Evolutionary conservation across 2,888 invertebrate genomes (phyloP), one percentile per base, ranked within the genome.

Genomic region (Caenorhabditis zanzibari): DNA sequence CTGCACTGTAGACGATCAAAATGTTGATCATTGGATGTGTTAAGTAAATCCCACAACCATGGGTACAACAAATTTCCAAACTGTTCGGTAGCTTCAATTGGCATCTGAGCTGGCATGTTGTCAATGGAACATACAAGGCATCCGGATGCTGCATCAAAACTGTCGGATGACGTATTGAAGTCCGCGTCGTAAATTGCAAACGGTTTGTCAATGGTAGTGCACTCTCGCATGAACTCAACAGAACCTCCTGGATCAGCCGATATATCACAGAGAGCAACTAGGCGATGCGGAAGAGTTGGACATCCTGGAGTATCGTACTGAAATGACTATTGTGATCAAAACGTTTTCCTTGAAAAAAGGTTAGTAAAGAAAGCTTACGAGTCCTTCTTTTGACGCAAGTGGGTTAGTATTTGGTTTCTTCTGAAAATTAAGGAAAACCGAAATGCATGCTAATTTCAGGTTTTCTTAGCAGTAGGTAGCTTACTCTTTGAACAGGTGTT

Each of bases 141-240:
- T 24, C 99, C 99, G 0, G 89, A 88, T 5, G 89, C 83, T 7
- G 87, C 74, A 84, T 90, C 90, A 71, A 92, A 92, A 19, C 91
- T 90, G 82, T 97, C 97, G 0, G 96, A 96, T 90, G 97, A 97
- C 93, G 97, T 97, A 93, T 99, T 98, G 82, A 97, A 95, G 93
- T 99, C 97, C 7, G 99, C 98, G 92, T 99, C 98, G 92, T 99
- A 99, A n/a, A 99, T 94, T 92, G 97, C 97, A 93, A 99, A 99
- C 0, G 99, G 99, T 2, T 96, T 97, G 92, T 99, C 99, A 81
- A 99, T 99, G 0, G 98, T 99, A 0, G 99, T 99, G 93, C 98
- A 99, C 92, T 98, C 98, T 91, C 97, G 97, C 98, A 99, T 98
- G 92, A 99, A 99, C 93, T 99, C 98, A 77, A 98, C 97, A 49